Percentiles rank a stretch among this genome's conserved stretches.
These are phyloP conservation scores for Drosophila trichaetosa DNA, from an alignment of 2,888 invertebrate genomes.

Conservation along the genomic window DNA sequence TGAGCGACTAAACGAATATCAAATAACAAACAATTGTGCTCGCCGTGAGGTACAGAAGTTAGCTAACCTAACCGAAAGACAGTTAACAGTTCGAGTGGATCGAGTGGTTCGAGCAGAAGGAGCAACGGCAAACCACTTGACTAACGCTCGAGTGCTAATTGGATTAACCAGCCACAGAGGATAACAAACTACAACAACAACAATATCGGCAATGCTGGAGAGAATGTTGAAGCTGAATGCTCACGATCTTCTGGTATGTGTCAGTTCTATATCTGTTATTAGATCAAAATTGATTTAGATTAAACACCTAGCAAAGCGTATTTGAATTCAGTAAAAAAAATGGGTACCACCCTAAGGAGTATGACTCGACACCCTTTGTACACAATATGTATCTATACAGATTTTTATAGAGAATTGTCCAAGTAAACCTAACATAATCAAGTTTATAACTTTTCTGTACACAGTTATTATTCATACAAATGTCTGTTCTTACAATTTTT, in stretches of 20 bases:
- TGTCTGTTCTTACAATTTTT: neutral
- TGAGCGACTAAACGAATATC: slow-evolving; percentile 3
- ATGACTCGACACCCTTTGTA: neutral
- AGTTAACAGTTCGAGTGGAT: slow-evolving; percentile 30
- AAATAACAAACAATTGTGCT: slow-evolving; percentile 18
- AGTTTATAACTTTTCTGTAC: neutral
- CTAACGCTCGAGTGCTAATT: slow-evolving; percentile 48
- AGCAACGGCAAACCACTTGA: slow-evolving; percentile 34
- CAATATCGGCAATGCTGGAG: slow-evolving; percentile 29
- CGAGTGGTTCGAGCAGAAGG: slow-evolving; percentile 29
- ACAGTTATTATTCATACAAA: neutral
- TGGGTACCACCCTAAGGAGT: neutral
- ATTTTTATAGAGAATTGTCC: neutral
- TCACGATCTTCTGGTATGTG: slow-evolving; percentile 76
- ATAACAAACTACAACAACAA: slow-evolving; percentile 1
- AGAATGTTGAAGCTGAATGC: slow-evolving; percentile 70
- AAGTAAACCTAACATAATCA: too few species aligned
- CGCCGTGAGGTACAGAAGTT: slow-evolving; percentile 11
- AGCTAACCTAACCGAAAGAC: slow-evolving; percentile 7
- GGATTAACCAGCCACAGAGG: slow-evolving; percentile 29
- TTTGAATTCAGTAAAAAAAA: neutral
- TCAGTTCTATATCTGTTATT: neutral
- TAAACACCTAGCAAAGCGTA: too few species aligned
- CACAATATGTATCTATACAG: neutral
- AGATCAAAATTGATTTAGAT: too few species aligned